Percentiles rank a stretch among this genome's conserved stretches.
Conservation (phyloP, 2,888 invertebrate species). For the Agrotis segetum region DNA sequence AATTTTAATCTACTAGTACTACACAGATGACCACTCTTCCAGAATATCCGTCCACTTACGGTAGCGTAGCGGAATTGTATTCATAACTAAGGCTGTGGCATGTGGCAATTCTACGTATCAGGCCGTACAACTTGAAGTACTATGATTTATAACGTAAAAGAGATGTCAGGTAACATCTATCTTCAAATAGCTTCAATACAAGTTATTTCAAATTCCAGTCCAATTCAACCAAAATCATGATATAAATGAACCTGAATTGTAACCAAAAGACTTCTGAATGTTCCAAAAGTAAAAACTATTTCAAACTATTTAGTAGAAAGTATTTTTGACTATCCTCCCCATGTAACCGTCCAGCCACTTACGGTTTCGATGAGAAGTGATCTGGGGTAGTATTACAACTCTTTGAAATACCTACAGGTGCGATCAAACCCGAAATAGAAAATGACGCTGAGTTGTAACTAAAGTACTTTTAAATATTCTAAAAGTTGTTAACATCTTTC, state of each 20-base stretch:
- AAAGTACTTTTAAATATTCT: constrained; percentile 13
- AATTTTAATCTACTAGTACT: not conserved
- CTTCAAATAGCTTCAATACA: too few relatives aligned
- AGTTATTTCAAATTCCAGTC: too few relatives aligned
- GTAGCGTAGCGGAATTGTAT: constrained; percentile 6
- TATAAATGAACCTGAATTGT: too few relatives aligned
- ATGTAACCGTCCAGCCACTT: constrained; percentile 1
- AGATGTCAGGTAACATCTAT: too few relatives aligned
- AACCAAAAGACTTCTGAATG: not conserved
- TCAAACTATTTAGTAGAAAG: not conserved
- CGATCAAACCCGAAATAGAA: not conserved
- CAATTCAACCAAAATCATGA: too few relatives aligned
- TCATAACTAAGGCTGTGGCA: not conserved
- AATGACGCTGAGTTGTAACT: not conserved
- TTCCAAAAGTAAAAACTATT: not conserved
- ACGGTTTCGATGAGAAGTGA: too few relatives aligned
- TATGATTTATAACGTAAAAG: too few relatives aligned
- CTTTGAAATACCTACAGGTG: constrained; percentile 10
- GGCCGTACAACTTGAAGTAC: too few relatives aligned
- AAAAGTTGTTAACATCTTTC: not conserved
- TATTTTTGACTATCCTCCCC: constrained; percentile 25
- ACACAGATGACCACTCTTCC: not conserved
- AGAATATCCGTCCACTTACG: not conserved
- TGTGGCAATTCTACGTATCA: too few relatives aligned
- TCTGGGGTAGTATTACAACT: constrained; percentile 1